Base-by-base conservation (phyloP, 2,888 invertebrate genomes). In the Chydorus sphaericus region DNA sequence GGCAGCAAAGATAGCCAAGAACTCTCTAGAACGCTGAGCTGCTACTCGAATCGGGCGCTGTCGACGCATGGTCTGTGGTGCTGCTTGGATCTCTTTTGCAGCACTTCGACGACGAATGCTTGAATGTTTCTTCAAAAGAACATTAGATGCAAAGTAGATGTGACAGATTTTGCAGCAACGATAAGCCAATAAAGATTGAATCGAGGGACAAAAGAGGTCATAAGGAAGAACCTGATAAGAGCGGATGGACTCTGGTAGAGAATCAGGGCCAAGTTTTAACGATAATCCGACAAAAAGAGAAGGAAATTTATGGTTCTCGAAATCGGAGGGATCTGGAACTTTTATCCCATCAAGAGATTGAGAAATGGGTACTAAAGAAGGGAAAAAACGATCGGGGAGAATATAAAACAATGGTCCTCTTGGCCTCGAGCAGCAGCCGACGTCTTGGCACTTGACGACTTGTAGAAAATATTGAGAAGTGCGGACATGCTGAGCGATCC, bases 341-440 rank as follows among this genome's bases (percentile, higher is more conserved):
- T 28, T 11, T n/a, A 44, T 23, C 28, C 44, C 44, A 23, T 44
- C 44, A 28, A 23, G 23, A 11, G 44, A 26, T 44, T 44, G 44
- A 44, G 28, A 10, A 20, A 26, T 16, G 36, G 37, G 52, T 20
- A 52, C 31, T 18, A 37, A 16, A 14, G 36, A 33, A 18, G 33
- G 52, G n/a, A 52, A 52, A 33, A 52, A 52, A 36, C 52, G 33
- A 36, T 37, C 36, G 26, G 30, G 52, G n/a, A 52, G 26, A 33
- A 26, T 20, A 33, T 37, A n/a, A 33, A 36, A 36, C 30, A n/a
- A 52, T 28, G 7, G 33, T n/a, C 52, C 33, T 26, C 37, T 31
- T 14, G 23, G 37, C n/a, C 26, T 26, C 26, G 36, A 23, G 36
- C 23, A 52, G 52, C 37, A 52, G 14, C 7, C 7, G 26, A 37